Base-by-base conservation (phyloP, 2,888 invertebrate genomes). In the Philereme transversata region DNA sequence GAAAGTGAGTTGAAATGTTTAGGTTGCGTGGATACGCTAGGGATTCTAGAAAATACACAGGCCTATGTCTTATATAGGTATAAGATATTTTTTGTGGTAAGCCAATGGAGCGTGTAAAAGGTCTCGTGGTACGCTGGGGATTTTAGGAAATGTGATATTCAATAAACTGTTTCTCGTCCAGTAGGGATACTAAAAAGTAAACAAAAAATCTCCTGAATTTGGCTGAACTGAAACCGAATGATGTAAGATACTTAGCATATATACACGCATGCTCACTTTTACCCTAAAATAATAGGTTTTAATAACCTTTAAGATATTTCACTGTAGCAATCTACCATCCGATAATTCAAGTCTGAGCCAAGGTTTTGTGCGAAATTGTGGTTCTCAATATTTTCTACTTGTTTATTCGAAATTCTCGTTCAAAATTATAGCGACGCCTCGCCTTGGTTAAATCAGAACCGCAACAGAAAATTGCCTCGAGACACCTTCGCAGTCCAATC, bases 391-490 rank as follows among this genome's bases (percentile, higher is more conserved):
- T 69, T 63, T 63, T 57, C 43, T 61, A 55, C 64, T 72, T 73
- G 65, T 76, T 76, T 75, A 75, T 74, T 75, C 65, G 57, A 65
- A 71, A 69, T 68, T 71, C 57, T 60, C 63, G 55, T 63, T 72
- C 62, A 66, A 76, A 78, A 78, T 76, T 48, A 73, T 77, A 72
- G 72, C 70, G 65, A 67, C 66, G 65, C 66, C 57, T 61, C 64
- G 69, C 66, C 60, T 63, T 67, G 57, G 74, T 72, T 79, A 78
- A 79, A 75, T 71, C 64, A 62, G 43, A 57, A 69, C 73, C 70
- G 62, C 69, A 74, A 77, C 57, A 77, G 78, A 79, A 81, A 80
- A 85, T 82, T 83, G 77, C 74, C 75, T 68, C 72, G 69, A 78
- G 73, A 76, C 72, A 77, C 76, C 72, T 78, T 71, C 65, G 61